Evolutionary conservation across 2,113 vertebrate species (phyloP).

Genomic region (Trogon surrucura): DNA sequence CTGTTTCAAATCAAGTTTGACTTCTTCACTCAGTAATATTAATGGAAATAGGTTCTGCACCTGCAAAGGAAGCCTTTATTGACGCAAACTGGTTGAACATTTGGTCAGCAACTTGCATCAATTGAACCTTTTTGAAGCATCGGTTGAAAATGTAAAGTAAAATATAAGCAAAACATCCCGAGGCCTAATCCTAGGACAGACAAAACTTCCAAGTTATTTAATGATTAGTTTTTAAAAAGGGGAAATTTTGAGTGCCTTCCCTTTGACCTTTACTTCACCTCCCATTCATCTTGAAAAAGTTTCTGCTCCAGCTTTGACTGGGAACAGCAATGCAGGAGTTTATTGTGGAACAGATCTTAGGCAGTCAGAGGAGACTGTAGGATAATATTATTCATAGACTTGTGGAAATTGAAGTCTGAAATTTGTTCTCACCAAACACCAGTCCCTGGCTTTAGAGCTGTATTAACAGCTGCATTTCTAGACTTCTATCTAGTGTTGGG

Average conservation of each 20-base stretch:
- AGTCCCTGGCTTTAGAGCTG: not conserved
- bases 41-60: not conserved
- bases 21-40: not conserved
- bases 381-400: not conserved
- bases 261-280: not conserved
- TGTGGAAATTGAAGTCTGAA: not conserved
- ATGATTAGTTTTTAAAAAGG: not conserved
- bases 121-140: not conserved
- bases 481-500: not conserved
- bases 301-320: not conserved
- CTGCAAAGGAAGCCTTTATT: not conserved
- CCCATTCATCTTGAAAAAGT: not conserved
- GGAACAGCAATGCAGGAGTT: not conserved
- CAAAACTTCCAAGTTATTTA: not conserved
- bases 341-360: not conserved
- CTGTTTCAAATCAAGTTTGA: not conserved
- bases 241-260: not conserved
- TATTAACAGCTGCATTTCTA: not conserved
- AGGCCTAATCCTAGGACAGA: not conserved
- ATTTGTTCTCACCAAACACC: not conserved
- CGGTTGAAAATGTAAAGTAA: not conserved
- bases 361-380: not conserved
- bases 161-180: not conserved
- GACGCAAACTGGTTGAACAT: not conserved
- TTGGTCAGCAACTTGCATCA: not conserved